A percentile compares a stretch with the other conserved stretches of the same genome.
Conservation (phyloP, 2,888 invertebrate species). For the Ariolimax columbianus region DNA sequence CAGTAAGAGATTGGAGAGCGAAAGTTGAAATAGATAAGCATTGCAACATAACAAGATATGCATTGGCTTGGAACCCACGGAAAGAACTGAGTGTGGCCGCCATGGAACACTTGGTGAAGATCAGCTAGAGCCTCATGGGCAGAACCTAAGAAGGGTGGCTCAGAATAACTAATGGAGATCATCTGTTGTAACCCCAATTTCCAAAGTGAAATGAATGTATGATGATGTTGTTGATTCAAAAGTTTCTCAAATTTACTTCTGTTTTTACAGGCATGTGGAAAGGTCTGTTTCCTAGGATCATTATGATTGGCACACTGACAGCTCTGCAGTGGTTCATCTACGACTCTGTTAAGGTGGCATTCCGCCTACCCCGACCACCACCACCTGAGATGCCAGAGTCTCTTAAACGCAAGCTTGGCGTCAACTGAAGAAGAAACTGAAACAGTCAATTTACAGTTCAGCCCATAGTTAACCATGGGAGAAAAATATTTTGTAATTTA, state of each 20-base stretch:
- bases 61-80: too few species aligned
- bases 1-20: too few species aligned
- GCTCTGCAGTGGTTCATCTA: constrained; percentile 96
- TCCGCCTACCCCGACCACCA: constrained; percentile 93
- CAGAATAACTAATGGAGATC: too few species aligned
- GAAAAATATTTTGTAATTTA: neutral
- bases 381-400: constrained; percentile 95
- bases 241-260: neutral
- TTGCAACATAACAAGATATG: too few species aligned
- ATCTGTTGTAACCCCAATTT: too few species aligned
- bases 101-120: too few species aligned
- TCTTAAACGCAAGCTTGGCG: constrained; percentile 72
- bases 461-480: neutral
- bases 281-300: constrained; percentile 89
- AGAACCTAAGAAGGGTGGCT: too few species aligned
- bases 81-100: too few species aligned
- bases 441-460: neutral
- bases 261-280: constrained; percentile 86
- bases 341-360: constrained; percentile 90
- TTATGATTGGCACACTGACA: constrained; percentile 95
- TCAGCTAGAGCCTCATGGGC: too few species aligned
- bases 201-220: too few species aligned
- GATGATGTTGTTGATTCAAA: neutral
- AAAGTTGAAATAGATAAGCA: too few species aligned
- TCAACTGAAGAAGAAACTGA: constrained; percentile 43